Evolutionary conservation across 2,113 vertebrate species (phyloP), one percentile per base, ranked within the genome.

Genomic region (Benitochromis conjunctus): DNA sequence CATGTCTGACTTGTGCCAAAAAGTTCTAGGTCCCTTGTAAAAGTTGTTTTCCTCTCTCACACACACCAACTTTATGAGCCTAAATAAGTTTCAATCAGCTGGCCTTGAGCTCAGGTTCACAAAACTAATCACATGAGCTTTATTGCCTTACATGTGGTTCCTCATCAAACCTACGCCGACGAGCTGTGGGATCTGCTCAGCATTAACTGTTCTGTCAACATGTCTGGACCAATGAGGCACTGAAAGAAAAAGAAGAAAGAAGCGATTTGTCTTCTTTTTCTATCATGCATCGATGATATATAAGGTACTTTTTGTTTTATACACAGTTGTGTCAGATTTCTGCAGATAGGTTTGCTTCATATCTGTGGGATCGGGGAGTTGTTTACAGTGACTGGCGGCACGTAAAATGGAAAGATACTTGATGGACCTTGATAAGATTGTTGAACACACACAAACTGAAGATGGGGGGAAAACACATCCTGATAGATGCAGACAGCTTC

Each of bases 401-500:
- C 58, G 31, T 43, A 51, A 64, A 78, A 80, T 58, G 18, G 9
- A 18, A 51, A 54, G 41, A 78, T 8, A 29, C 13, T 66, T 18
- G 36, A 88, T 74, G 1, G 1, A 58, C n/a, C 24, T 13, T 6
- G 34, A 64, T 55, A 74, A 69, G 24, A 53, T 24, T 26, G 31
- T 19, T 19, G 21, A 16, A 12, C 36, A 46, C 9, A n/a, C 55
- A 46, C 46, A 38, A 10, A 34, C 78, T 41, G 16, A 86, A 84
- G 60, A 81, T 41, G 18, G 51, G 18, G 51, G 26, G 56, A 14
- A 80, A 86, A 55, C 31, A 29, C 60, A 9, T 69, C 19, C 48
- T n/a, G 78, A 88, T 83, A 83, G 80, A 79, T 38, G 29, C 76
- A 81, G 92, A 83, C 81, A 82, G 81, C 71, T 85, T 57, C 5